Evolutionary conservation across 1,140 invertebrate species (phyloP).

Genomic region (Drosophila biarmipes): DNA sequence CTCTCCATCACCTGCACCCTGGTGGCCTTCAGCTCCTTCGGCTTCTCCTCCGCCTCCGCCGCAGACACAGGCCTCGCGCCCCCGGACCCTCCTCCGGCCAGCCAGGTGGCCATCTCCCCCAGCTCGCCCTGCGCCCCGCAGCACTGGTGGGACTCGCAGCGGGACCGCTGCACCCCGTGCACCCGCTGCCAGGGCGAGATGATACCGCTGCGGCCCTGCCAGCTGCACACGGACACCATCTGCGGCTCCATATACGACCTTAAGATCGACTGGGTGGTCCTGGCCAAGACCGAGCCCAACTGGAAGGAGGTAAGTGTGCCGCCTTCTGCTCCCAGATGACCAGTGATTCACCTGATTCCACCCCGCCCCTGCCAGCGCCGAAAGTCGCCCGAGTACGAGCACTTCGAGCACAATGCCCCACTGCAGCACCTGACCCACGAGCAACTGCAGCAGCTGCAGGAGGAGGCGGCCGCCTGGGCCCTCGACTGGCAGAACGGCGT

Average conservation of each 20-base stretch:
- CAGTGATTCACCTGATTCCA: neutral
- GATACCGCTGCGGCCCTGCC: conserved; percentile 79
- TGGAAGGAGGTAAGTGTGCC: conserved; percentile 80
- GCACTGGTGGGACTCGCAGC: conserved; percentile 80
- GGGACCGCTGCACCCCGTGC: conserved; percentile 74
- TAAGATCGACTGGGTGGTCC: conserved; percentile 78
- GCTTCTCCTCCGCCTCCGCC: conserved; percentile 8
- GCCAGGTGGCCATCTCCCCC: conserved; percentile 7
- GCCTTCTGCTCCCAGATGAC: neutral
- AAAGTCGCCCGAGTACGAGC: conserved; percentile 76
- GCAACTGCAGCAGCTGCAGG: conserved; percentile 77
- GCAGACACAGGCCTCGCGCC: conserved; percentile 3
- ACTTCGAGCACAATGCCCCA: conserved; percentile 52
- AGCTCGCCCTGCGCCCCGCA: conserved; percentile 69
- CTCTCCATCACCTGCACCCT: conserved; percentile 61
- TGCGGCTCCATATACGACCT: conserved; percentile 82
- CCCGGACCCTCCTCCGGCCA: neutral
- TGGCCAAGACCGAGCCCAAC: conserved; percentile 81
- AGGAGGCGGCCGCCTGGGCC: conserved; percentile 67
- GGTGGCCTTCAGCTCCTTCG: conserved; percentile 17
- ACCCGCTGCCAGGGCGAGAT: conserved; percentile 77
- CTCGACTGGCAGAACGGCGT: conserved; percentile 87
- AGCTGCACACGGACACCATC: conserved; percentile 79
- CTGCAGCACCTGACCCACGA: conserved; percentile 77
- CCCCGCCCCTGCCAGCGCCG: conserved; percentile 55